These are phyloP conservation scores for Nomia melanderi DNA, from an alignment of 1,140 invertebrate genomes.

Conservation along the genomic window DNA sequence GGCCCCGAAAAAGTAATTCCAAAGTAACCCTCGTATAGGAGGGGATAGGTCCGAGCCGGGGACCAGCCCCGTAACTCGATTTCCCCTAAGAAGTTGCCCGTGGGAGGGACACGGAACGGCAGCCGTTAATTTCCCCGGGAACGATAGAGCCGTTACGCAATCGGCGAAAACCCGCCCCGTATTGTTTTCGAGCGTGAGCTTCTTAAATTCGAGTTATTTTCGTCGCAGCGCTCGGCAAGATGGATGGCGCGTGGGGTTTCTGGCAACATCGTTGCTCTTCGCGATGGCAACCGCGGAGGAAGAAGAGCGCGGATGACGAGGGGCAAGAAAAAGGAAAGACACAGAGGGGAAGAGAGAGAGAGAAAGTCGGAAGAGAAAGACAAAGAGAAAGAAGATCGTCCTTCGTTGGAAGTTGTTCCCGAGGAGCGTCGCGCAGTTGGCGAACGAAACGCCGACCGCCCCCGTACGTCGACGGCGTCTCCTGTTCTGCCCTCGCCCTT, in stretches of 20 bases:
- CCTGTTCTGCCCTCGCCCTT: constrained; percentile 41
- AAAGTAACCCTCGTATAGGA: neutral
- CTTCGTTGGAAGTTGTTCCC: constrained; percentile 65
- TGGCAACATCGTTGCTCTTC: constrained; percentile 64
- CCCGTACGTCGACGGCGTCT: constrained; percentile 40
- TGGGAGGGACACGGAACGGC: neutral
- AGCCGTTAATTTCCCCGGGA: constrained; percentile 20
- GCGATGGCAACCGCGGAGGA: constrained; percentile 39
- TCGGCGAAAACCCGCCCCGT: constrained; percentile 61
- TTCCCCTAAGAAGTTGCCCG: neutral
- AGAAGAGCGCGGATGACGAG: neutral
- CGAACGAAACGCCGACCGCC: constrained; percentile 59
- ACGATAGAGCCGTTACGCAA: constrained; percentile 66
- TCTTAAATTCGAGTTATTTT: constrained; percentile 78
- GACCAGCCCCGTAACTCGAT: constrained; percentile 1
- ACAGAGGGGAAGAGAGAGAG: neutral
- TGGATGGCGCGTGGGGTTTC: constrained; percentile 73
- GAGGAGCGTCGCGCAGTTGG: constrained; percentile 58
- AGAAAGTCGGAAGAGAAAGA: too few species aligned
- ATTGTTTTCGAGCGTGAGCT: constrained; percentile 74
- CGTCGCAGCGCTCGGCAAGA: constrained; percentile 70
- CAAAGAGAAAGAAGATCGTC: constrained; percentile 67
- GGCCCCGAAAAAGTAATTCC: neutral
- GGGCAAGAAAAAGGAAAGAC: neutral
- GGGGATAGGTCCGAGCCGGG: neutral